Base-by-base conservation (phyloP, 2,888 invertebrate species). In the Callinectes sapidus region DNA sequence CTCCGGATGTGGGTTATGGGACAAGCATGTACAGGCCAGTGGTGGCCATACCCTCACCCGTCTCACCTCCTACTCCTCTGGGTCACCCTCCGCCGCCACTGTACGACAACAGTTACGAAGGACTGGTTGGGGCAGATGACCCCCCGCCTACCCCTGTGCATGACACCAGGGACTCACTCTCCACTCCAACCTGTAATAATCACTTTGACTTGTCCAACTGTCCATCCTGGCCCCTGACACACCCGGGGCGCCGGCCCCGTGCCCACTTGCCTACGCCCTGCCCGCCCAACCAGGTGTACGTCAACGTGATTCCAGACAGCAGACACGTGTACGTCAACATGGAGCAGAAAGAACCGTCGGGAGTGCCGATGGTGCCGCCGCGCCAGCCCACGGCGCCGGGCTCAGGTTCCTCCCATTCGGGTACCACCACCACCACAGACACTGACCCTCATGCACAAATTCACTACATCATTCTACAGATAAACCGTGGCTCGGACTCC, bases 391-490 rank as follows among this genome's bases (percentile, higher is more conserved):
- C 91, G n/a, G 88, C 54, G 14, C 89, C 71, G 0, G 93, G 92
- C 23, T 93, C 94, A n/a, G 92, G 92, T 10, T 93, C 93, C 66
- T 94, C 94, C 48, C 92, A 92, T 48, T 94, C 94, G n/a, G 93
- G 93, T 42, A 93, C 92, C 61, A 93, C 93, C 77, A 94, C 93
- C 18, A 94, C 93, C 35, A 92, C 93, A 86, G 93, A 90, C 28
- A 92, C 90, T 39, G 95, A 95, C 48, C 95, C 95, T 16, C 96
- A 96, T 28, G 96, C 96, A 90, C 96, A 96, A 95, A 96, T 98
- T 0, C 98, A 98, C 95, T 98, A 98, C 96, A 97, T 97, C 8
- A 97, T 97, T 94, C 96, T 98, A 94, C 98, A 98, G 95, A 96
- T 98, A 95, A 97, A 97, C 95, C 96, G 94, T 90, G 95, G 95